Evolutionary conservation across 2,888 invertebrate species (phyloP), one percentile per base, ranked within the genome.

Genomic region (Alsophila aescularia): DNA sequence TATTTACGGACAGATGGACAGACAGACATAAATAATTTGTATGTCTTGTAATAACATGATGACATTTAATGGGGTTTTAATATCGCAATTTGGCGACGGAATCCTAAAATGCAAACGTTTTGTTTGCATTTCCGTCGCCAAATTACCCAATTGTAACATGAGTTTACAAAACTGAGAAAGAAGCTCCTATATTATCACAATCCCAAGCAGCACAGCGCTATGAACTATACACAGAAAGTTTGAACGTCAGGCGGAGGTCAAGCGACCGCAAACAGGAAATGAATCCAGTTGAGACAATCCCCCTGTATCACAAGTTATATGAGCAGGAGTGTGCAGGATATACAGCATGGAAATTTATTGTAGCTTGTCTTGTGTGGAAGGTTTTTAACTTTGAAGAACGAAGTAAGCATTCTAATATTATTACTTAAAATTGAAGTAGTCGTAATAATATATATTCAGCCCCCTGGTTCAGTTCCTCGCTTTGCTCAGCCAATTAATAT

Each of bases 181-280:
- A n/a, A 29, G 29, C 29, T 2, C 9, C n/a, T 29, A n/a, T 29
- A 29, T 29, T 4, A 10, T 29, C n/a, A 10, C 29, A 6, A 18
- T 29, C 2, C 29, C 29, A 32, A 2, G 13, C 6, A 10, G 13
- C 32, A 6, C 32, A 32, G 8, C 32, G 2, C 13, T 13, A 13
- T 15, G n/a, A 13, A 14, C n/a, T n/a, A 6, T 31, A 32, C 34
- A 50, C 35, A 50, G 41, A 16, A 5, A 43, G 50, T 50, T 18
- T 9, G n/a, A 12, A 24, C 31, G 36, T 18, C 15, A 24, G n/a
- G 36, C 37, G 43, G 51, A 51, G 37, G 43, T 51, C 43, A 39
- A 37, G 43, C 24, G 24, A 32, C 43, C 37, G 21, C 14, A 36
- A 21, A 43, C 51, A 43, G 51, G 51, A 51, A 51, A 51, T 51